These are phyloP conservation scores for Hemicrepidius hirtus DNA, from an alignment of 2,888 invertebrate species.

Conservation along the genomic window DNA sequence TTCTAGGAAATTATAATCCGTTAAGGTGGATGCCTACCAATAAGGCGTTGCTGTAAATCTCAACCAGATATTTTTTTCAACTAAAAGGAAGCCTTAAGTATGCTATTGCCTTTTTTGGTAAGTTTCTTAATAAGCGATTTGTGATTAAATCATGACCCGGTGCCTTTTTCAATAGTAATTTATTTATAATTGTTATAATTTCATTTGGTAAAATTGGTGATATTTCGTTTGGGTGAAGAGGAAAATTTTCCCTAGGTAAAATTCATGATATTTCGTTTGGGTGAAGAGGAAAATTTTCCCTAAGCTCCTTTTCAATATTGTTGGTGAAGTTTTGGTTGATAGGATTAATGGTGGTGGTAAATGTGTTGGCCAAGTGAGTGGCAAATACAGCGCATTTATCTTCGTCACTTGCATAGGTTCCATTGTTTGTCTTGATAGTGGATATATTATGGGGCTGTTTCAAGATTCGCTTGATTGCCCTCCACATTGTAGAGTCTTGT, in stretches of 20 bases:
- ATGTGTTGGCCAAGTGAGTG: neutral
- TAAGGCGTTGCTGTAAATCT: too few relatives aligned
- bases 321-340: neutral
- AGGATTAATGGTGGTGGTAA: neutral
- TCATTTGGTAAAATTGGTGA: neutral
- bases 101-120: neutral
- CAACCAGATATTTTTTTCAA: too few relatives aligned
- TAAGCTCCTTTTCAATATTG: neutral
- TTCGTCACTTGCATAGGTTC: neutral
- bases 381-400: neutral
- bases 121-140: neutral
- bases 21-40: too few relatives aligned
- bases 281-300: neutral
- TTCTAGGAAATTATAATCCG: too few relatives aligned
- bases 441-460: neutral
- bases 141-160: neutral
- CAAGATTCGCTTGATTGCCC: slow-evolving; percentile 4
- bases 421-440: neutral
- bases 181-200: neutral
- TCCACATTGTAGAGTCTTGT: neutral
- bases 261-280: neutral
- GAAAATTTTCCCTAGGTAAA: too few relatives aligned
- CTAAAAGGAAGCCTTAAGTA: too few relatives aligned
- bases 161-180: neutral
- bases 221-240: neutral